phyloP scores from a whole-genome alignment of 2,113 vertebrate genomes.

The Lates calcarifer region DNA sequence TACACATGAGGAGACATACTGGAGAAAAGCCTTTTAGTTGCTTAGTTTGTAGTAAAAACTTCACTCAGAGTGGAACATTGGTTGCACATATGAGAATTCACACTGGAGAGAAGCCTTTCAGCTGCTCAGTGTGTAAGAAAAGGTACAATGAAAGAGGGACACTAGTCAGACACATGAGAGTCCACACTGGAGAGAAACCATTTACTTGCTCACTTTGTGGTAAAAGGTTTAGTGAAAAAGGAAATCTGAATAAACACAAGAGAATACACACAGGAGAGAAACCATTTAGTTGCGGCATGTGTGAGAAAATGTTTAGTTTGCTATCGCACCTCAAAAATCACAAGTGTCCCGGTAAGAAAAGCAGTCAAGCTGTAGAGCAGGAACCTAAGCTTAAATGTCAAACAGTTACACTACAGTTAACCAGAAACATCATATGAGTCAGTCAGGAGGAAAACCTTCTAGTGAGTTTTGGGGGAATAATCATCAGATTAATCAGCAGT shows the following conservation, averaged over 20 bases:
- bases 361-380: not conserved
- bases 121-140: slow-evolving; percentile 22
- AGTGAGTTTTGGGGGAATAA: not conserved
- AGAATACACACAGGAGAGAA: slow-evolving; percentile 23
- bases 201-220: not conserved
- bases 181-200: slow-evolving; percentile 28
- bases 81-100: slow-evolving; percentile 18
- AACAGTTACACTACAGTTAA: not conserved
- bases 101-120: slow-evolving; percentile 12
- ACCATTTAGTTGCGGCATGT: not conserved
- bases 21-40: slow-evolving; percentile 11
- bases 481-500: too few species aligned
- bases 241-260: slow-evolving; percentile 19
- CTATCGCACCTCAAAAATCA: slow-evolving; percentile 31
- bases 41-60: slow-evolving; percentile 18
- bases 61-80: slow-evolving; percentile 23
- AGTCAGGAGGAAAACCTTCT: not conserved
- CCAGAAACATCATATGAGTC: not conserved
- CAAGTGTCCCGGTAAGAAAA: slow-evolving; percentile 1
- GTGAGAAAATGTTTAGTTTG: slow-evolving; percentile 17
- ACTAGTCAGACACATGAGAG: slow-evolving; percentile 8
- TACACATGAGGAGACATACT: slow-evolving; percentile 23
- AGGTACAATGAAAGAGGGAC: slow-evolving; percentile 14
- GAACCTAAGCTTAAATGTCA: not conserved
- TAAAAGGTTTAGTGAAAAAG: slow-evolving; percentile 17